Conservation (phyloP, 2,888 invertebrate species). For the Itoplectis maculator region DNA sequence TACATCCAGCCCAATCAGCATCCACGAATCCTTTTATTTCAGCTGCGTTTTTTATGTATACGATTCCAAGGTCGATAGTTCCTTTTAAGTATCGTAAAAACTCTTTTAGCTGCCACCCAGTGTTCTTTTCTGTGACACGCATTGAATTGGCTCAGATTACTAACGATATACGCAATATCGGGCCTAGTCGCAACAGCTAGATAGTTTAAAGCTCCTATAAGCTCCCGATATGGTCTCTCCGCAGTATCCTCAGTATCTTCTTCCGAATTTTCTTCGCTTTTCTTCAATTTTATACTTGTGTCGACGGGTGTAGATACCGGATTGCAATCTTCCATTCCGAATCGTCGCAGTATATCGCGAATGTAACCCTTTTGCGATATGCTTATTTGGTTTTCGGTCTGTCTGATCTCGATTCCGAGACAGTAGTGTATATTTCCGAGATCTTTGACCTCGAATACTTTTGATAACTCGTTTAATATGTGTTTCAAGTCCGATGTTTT, state of each 20-base stretch:
- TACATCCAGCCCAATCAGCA: constrained; percentile 1
- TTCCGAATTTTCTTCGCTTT: neutral
- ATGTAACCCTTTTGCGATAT: constrained; percentile 1
- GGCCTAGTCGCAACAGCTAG: constrained; percentile 29
- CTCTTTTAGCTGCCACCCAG: neutral
- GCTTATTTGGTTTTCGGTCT: neutral
- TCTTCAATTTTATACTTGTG: neutral
- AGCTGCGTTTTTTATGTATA: neutral
- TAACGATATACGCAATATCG: constrained; percentile 23
- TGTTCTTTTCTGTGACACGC: neutral
- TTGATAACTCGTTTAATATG: neutral
- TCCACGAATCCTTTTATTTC: neutral
- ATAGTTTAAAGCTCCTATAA: constrained; percentile 9
- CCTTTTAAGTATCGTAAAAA: neutral
- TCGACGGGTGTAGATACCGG: neutral
- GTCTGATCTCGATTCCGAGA: neutral
- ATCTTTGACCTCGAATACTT: neutral
- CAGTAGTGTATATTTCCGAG: constrained; percentile 1
- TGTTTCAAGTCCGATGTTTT: neutral
- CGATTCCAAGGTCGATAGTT: constrained; percentile 39
- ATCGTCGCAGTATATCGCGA: neutral
- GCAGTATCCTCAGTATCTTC: constrained; percentile 4
- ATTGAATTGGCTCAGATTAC: neutral
- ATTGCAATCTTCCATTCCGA: neutral
- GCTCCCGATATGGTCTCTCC: constrained; percentile 1